A percentile compares a stretch with the other conserved stretches of the same genome.
Conservation (phyloP, 2,888 invertebrate species). For the Rhagonycha fulva region DNA sequence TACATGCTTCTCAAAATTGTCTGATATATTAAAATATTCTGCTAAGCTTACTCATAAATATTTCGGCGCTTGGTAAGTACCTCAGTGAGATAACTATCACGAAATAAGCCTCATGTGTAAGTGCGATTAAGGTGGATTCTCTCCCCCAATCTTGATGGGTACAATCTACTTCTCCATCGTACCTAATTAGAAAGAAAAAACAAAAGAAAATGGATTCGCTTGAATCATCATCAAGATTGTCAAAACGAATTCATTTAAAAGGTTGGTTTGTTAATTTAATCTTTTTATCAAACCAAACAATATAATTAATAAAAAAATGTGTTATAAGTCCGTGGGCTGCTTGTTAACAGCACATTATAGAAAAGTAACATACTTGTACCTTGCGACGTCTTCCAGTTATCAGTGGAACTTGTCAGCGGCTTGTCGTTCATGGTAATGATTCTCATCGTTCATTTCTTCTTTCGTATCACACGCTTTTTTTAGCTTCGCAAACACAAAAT, state of each 20-base stretch:
- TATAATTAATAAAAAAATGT: conserved; percentile 10
- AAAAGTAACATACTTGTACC: conserved; percentile 36
- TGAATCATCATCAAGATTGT: background rate
- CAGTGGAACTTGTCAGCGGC: conserved; percentile 38
- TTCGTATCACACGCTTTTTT: conserved; percentile 38
- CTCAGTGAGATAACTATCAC: background rate
- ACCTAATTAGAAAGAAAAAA: background rate
- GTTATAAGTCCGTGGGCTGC: conserved; percentile 31
- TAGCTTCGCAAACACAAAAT: conserved; percentile 37
- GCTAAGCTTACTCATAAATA: background rate
- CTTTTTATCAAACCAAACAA: conserved; percentile 2
- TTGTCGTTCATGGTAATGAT: conserved; percentile 42
- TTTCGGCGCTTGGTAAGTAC: background rate
- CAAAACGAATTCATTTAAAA: background rate
- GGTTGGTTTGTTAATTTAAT: background rate
- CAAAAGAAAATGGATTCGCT: background rate
- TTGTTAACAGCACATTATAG: conserved; percentile 30
- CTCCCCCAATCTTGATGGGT: background rate
- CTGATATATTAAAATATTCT: background rate
- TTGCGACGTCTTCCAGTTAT: conserved; percentile 40
- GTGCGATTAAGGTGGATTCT: background rate
- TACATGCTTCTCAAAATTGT: background rate
- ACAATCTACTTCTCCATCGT: background rate
- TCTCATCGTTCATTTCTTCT: conserved; percentile 40
- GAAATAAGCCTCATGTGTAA: background rate